These are phyloP conservation scores for Psophia crepitans DNA, from an alignment of 2,113 vertebrate species.

Conservation along the genomic window DNA sequence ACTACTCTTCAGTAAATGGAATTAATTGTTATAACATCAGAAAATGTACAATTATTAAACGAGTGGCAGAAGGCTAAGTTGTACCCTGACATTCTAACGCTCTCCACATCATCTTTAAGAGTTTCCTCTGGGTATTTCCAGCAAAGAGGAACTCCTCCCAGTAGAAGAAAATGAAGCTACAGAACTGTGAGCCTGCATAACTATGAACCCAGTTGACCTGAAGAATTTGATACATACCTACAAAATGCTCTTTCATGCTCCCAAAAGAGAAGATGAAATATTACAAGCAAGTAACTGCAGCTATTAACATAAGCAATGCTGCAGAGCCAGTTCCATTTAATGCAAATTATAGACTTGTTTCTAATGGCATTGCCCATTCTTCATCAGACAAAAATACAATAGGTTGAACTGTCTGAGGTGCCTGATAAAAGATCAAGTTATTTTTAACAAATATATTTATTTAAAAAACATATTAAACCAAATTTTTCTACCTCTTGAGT, in stretches of 20 bases:
- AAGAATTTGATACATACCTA: conserved; percentile 2
- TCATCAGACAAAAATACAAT: background rate
- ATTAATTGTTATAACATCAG: background rate
- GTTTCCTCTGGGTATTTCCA: background rate
- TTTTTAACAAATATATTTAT: background rate
- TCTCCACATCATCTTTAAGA: background rate
- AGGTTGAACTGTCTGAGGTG: background rate
- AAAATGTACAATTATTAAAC: background rate
- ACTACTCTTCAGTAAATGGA: background rate
- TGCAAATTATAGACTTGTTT: conserved; percentile 25
- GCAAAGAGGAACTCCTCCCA: background rate
- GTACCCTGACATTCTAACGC: background rate
- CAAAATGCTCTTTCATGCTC: background rate
- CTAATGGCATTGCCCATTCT: background rate
- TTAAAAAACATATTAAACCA: background rate
- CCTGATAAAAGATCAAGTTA: background rate
- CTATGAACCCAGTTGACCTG: conserved; percentile 3
- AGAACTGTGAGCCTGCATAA: background rate
- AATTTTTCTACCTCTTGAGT: background rate
- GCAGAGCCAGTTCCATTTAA: background rate
- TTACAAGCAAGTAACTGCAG: conserved; percentile 9
- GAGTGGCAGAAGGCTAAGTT: background rate
- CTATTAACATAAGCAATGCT: background rate
- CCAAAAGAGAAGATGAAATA: conserved; percentile 20
- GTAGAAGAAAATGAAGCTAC: background rate